A percentile compares a stretch with the other conserved stretches of the same genome.
Conservation (phyloP, 1,140 invertebrate genomes). For the Harlomillsia oculata region DNA sequence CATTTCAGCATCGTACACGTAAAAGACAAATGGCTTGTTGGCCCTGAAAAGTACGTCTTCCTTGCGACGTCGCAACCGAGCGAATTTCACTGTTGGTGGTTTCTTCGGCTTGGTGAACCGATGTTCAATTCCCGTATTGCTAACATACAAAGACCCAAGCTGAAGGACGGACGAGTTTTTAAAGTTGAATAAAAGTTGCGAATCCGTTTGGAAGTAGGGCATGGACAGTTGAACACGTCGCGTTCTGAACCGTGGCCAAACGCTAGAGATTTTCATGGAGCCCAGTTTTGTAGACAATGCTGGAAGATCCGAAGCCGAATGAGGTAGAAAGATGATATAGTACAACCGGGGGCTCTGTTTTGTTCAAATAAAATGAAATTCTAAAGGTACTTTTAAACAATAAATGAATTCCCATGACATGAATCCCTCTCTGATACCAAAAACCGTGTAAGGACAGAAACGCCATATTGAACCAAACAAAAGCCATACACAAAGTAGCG, state of each 20-base stretch:
- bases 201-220: too few species aligned
- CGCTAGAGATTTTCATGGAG: neutral
- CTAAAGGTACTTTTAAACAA: neutral
- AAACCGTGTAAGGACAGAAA: neutral
- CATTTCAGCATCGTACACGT: slow-evolving; percentile 19
- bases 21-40: slow-evolving; percentile 29
- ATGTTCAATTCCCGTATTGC: slow-evolving; percentile 24
- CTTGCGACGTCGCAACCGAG: slow-evolving; percentile 17
- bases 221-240: slow-evolving; percentile 15
- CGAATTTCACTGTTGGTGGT: slow-evolving; percentile 9
- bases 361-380: neutral
- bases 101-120: neutral
- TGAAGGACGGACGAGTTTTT: too few species aligned
- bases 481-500: neutral
- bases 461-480: neutral
- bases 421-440: too few species aligned
- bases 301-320: neutral
- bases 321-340: slow-evolving; percentile 8
- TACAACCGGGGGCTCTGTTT: slow-evolving; percentile 8
- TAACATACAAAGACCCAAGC: slow-evolving; percentile 13
- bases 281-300: neutral
- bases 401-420: too few species aligned
- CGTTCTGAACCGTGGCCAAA: slow-evolving; percentile 7
- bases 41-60: slow-evolving; percentile 24
- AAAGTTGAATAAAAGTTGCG: too few species aligned